Evolutionary conservation across 2,113 vertebrate species (phyloP).

Genomic region (Solea senegalensis): DNA sequence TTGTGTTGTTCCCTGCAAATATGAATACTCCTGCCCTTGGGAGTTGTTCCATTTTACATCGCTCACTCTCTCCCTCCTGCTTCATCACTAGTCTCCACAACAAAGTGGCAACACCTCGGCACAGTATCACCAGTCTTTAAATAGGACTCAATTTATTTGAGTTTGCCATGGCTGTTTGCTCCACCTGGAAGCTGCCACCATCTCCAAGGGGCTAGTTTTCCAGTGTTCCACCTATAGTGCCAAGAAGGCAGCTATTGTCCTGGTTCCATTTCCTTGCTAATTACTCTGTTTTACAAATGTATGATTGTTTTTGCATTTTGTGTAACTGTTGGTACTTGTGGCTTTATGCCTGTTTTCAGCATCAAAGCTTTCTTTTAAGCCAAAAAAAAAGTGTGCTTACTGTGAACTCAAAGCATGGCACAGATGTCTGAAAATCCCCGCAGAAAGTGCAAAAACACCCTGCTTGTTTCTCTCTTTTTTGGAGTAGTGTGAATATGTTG

Average conservation of each 20-base stretch:
- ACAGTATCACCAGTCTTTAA: slow-evolving; percentile 42
- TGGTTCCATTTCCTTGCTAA: slow-evolving; percentile 46
- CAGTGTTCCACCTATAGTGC: slow-evolving; percentile 17
- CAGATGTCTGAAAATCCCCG: slow-evolving; percentile 31
- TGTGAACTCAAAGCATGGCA: slow-evolving; percentile 20
- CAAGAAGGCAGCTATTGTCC: slow-evolving; percentile 27
- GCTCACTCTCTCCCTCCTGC: slow-evolving; percentile 29
- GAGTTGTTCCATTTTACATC: slow-evolving; percentile 71
- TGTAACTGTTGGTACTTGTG: background rate
- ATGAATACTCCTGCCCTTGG: slow-evolving; percentile 61
- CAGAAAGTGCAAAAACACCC: slow-evolving; percentile 24
- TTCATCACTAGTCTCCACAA: slow-evolving; percentile 24
- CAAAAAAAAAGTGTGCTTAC: slow-evolving; percentile 8
- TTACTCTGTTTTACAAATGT: slow-evolving; percentile 38
- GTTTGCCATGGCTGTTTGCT: slow-evolving; percentile 5
- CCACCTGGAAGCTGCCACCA: slow-evolving; percentile 35
- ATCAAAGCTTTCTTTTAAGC: slow-evolving; percentile 40
- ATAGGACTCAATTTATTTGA: slow-evolving; percentile 60
- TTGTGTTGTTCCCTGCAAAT: slow-evolving; percentile 57
- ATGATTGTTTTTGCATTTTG: slow-evolving; percentile 20
- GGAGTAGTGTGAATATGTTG: background rate
- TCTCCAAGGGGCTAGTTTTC: slow-evolving; percentile 39
- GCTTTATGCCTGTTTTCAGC: slow-evolving; percentile 18
- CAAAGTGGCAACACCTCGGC: slow-evolving; percentile 21
- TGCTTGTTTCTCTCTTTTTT: slow-evolving; percentile 45